phyloP scores from a whole-genome alignment of 2,797 vertebrate species.

The Protosalanx chinensis region DNA sequence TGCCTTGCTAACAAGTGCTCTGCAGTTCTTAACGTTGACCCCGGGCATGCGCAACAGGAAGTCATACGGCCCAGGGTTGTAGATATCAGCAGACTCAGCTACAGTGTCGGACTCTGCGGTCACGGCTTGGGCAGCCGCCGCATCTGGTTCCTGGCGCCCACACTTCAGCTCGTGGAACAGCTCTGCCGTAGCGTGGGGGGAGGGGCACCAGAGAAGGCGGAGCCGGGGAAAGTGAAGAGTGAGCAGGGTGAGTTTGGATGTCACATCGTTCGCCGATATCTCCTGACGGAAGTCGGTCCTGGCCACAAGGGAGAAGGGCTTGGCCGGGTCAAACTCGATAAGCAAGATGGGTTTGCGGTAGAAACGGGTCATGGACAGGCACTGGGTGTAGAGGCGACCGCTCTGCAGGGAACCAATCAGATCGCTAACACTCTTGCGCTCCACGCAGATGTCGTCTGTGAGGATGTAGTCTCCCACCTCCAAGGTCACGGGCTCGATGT shows the following conservation, averaged over 20 bases:
- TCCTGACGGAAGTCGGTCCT: slow-evolving; percentile 83
- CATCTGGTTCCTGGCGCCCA: slow-evolving; percentile 79
- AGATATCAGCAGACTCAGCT: slow-evolving; percentile 80
- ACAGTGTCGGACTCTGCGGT: slow-evolving; percentile 84
- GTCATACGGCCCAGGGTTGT: slow-evolving; percentile 91
- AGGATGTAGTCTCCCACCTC: slow-evolving; percentile 97
- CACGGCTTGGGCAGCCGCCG: slow-evolving; percentile 78
- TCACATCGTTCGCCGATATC: slow-evolving; percentile 85
- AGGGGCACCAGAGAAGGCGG: slow-evolving; percentile 93
- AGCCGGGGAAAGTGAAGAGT: slow-evolving; percentile 93
- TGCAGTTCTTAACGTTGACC: slow-evolving; percentile 85
- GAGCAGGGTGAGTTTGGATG: slow-evolving; percentile 89
- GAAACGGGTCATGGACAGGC: slow-evolving; percentile 89
- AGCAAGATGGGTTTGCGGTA: slow-evolving; percentile 88
- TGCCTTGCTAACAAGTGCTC: slow-evolving; percentile 75
- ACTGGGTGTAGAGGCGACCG: slow-evolving; percentile 89
- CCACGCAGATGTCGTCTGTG: slow-evolving; percentile 89
- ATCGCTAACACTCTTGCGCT: slow-evolving; percentile 93
- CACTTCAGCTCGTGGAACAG: slow-evolving; percentile 89
- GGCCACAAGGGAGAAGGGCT: slow-evolving; percentile 85
- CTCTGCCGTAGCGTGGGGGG: slow-evolving; percentile 87
- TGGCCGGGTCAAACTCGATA: slow-evolving; percentile 91
- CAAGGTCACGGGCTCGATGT: slow-evolving; percentile 92
- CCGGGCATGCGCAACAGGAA: slow-evolving; percentile 94
- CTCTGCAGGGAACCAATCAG: slow-evolving; percentile 91